Percentiles rank a stretch among this genome's conserved stretches.
phyloP scores from a whole-genome alignment of 2,888 invertebrate species.

The Epicampocera succincta region DNA sequence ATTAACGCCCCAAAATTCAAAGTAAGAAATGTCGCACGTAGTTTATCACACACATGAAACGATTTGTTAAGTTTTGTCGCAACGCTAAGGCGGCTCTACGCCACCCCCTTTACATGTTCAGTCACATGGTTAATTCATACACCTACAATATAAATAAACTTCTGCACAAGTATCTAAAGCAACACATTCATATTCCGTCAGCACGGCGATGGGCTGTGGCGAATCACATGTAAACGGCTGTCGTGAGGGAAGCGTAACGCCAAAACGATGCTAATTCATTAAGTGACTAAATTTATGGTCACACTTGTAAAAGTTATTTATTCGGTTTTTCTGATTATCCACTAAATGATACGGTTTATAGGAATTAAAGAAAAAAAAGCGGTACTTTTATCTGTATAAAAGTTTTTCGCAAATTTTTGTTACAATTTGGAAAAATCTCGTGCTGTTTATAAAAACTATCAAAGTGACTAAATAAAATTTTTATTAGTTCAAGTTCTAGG shows the following conservation, averaged over 20 bases:
- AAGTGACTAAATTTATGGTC: conserved; percentile 61
- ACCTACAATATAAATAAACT: background rate
- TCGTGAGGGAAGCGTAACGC: conserved; percentile 8
- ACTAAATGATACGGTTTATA: conserved; percentile 53
- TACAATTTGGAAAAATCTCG: too few relatives aligned
- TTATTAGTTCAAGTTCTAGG: too few relatives aligned
- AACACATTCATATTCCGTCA: background rate
- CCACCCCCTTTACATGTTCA: background rate
- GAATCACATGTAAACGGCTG: conserved; percentile 49
- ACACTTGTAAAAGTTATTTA: conserved; percentile 59
- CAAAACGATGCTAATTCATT: conserved; percentile 58
- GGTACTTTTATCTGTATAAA: too few relatives aligned
- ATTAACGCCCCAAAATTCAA: conserved; percentile 53
- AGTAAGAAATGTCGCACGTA: conserved; percentile 55
- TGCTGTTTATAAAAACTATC: too few relatives aligned
- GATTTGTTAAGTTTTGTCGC: conserved; percentile 37
- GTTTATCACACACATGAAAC: conserved; percentile 29
- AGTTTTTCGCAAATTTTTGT: too few relatives aligned
- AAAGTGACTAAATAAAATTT: too few relatives aligned
- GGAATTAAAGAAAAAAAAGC: conserved; percentile 3
- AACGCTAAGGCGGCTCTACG: conserved; percentile 2
- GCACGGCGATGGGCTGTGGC: conserved; percentile 47
- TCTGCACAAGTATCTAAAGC: background rate
- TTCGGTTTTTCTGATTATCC: conserved; percentile 45
- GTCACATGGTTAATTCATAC: background rate